A percentile compares a stretch with the other conserved stretches of the same genome.
Conservation (phyloP, 2,113 vertebrate species). For the Murina feae region DNA sequence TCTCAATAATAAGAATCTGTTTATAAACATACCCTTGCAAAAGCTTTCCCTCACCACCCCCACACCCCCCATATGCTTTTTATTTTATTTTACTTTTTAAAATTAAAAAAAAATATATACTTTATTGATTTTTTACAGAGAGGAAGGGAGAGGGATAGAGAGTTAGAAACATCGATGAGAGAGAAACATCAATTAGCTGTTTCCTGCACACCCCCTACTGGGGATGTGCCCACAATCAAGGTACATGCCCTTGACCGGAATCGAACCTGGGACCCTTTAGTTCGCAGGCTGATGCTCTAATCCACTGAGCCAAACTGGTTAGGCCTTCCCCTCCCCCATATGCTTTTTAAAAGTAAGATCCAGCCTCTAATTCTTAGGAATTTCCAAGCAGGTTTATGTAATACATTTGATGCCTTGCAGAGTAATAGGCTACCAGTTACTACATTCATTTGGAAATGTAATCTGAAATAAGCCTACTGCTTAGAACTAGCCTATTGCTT, state of each 20-base stretch:
- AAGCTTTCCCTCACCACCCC: not conserved
- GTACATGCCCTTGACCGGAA: no score
- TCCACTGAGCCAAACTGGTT: no score
- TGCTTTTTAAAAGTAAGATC: not conserved
- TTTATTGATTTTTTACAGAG: no score
- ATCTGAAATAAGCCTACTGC: not conserved
- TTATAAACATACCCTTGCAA: not conserved
- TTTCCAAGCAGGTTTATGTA: not conserved
- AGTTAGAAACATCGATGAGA: no score
- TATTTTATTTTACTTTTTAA: no score
- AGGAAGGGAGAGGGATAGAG: no score
- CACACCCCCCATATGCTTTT: not conserved
- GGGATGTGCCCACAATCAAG: no score
- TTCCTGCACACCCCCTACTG: no score
- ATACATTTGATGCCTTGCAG: not conserved
- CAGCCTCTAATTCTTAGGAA: not conserved
- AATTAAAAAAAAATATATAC: no score
- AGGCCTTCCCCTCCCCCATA: not conserved
- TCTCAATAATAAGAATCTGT: not conserved
- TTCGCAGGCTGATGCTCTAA: no score
- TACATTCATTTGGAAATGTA: not conserved
- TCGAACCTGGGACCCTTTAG: no score
- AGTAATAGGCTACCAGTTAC: not conserved
- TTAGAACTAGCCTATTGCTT: not conserved
- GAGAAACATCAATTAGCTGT: no score